Conservation (phyloP, 1,140 invertebrate species). For the Teleopsis dalmanni region DNA sequence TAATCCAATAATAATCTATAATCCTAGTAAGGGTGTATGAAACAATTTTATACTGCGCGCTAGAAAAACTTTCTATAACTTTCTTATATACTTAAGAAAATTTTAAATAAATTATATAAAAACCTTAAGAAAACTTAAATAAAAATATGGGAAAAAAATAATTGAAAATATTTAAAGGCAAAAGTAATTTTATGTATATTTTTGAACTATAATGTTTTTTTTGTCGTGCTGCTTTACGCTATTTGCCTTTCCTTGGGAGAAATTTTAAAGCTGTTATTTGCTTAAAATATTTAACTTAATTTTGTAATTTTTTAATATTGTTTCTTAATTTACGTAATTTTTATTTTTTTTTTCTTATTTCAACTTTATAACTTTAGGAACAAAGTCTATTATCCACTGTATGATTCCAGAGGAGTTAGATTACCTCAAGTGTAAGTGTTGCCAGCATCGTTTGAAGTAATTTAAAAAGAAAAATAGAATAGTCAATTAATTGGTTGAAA, state of each 20-base stretch:
- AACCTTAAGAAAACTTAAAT: not conserved
- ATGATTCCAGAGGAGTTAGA: slow-evolving; percentile 44
- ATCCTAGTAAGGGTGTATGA: no score
- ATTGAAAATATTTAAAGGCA: not conserved
- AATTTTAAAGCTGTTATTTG: not conserved
- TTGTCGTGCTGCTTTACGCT: not conserved
- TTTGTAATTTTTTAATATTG: not conserved
- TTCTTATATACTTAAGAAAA: not conserved
- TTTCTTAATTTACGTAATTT: slow-evolving; percentile 8
- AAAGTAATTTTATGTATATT: not conserved
- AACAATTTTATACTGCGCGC: no score
- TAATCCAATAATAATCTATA: no score
- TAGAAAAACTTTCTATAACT: no score
- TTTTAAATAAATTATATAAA: not conserved
- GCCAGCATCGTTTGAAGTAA: no score
- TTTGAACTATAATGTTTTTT: not conserved
- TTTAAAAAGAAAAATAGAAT: no score
- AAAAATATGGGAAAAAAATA: not conserved
- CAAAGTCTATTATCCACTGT: slow-evolving; percentile 40
- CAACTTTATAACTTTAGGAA: slow-evolving; percentile 22
- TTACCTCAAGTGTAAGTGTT: slow-evolving; percentile 23
- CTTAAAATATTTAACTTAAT: not conserved
- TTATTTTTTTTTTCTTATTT: slow-evolving; percentile 17
- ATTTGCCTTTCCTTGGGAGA: not conserved
- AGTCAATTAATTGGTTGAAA: no score